Evolutionary conservation across 2,888 invertebrate genomes (phyloP), one percentile per base, ranked within the genome.

Genomic region (Oithona nana): DNA sequence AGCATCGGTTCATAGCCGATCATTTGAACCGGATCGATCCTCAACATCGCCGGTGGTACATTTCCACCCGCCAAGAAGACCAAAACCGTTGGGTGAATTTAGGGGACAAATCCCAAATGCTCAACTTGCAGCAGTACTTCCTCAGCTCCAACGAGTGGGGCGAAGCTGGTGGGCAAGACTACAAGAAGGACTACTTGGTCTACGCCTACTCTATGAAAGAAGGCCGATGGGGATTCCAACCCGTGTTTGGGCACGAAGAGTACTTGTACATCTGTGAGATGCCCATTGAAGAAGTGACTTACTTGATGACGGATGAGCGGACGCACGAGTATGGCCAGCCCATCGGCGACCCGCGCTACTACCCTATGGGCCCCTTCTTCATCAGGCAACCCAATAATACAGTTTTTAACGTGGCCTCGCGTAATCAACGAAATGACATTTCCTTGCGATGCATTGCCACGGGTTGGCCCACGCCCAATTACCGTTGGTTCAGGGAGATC

Each of bases 201-300:
- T 62, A 62, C 26, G 31, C 28, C 1, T 71, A 69, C 65, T 71
- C 71, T 6, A 65, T 66, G 54, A 75, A 77, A 54, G 75, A 82
- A 39, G 83, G 85, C 68, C 80, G 84, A 61, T 92, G 92, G 92
- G 87, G 89, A 56, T 79, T 92, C 66, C 81, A 84, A 70, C 82
- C 84, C 64, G 83, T 88, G 0, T 80, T 80, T 66, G 89, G 88
- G 8, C 80, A 80, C 63, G 86, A 88, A 67, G 77, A 81, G 63
- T 78, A 81, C 66, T 79, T 87, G 63, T 92, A 86, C 68, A 88
- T 93, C 67, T 93, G 93, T 75, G 89, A 93, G 77, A 86, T 87
- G 26, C 81, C 83, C n/a, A 65, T 65, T 39, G 62, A 58, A 24
- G 54, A 62, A 31, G 56, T 62, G 11, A 56, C 48, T 24, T 62